Percentiles rank a stretch among this genome's conserved stretches.
phyloP scores from a whole-genome alignment of 2,113 vertebrate genomes.

The Ovibos moschatus region DNA sequence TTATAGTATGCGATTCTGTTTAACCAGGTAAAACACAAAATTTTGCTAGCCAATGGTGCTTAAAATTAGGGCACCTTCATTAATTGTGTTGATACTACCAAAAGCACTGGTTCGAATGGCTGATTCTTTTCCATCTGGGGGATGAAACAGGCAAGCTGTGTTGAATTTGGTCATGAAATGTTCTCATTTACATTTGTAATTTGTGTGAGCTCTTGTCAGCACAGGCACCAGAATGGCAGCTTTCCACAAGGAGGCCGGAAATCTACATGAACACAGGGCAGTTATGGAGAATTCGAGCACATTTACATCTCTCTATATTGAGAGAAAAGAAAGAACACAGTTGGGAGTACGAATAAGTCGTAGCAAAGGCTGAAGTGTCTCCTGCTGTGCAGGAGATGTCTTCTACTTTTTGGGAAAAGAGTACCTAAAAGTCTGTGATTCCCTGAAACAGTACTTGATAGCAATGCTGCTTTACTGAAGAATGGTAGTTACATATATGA shows the following conservation, averaged over 20 bases:
- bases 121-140: slow-evolving; percentile 22
- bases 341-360: not conserved
- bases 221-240: not conserved
- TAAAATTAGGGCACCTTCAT: slow-evolving; percentile 29
- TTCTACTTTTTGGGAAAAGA: not conserved
- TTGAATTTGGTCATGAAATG: slow-evolving; percentile 30
- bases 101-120: slow-evolving; percentile 22
- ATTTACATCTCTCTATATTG: not conserved
- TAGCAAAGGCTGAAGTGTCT: not conserved
- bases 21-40: not conserved
- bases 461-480: not conserved
- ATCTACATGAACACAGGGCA: not conserved
- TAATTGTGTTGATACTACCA: slow-evolving; percentile 1
- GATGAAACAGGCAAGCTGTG: slow-evolving; percentile 23
- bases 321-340: not conserved
- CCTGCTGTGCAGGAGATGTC: not conserved
- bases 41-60: not conserved
- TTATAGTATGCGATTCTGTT: not conserved
- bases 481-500: not conserved
- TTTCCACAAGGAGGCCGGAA: not conserved
- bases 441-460: not conserved
- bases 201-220: not conserved
- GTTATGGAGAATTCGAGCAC: not conserved
- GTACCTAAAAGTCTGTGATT: not conserved
- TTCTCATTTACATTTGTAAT: slow-evolving; percentile 16